Percentiles rank a stretch among this genome's conserved stretches.
Evolutionary conservation across 2,113 vertebrate genomes (phyloP).

Genomic region (Laterallus jamaicensis): DNA sequence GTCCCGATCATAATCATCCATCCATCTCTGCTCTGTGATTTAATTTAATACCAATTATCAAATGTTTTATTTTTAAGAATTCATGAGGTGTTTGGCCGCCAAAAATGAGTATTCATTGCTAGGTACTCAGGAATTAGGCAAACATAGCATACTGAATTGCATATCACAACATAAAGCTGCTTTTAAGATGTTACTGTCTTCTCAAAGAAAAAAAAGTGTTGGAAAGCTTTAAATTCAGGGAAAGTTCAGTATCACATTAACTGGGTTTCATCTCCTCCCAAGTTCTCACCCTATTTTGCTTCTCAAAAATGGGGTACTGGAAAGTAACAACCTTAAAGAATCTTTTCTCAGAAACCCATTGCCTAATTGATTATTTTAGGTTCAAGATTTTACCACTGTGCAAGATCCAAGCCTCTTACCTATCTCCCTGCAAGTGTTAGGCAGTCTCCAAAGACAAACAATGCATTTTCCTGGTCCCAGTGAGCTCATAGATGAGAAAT

Average conservation of each 20-base stretch:
- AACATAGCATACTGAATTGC: neutral
- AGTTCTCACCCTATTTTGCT: neutral
- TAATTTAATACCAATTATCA: constrained; percentile 12
- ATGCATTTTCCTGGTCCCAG: neutral
- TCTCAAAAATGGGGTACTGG: neutral
- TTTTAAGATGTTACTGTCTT: neutral
- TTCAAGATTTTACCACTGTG: neutral
- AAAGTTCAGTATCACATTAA: neutral
- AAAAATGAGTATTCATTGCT: neutral
- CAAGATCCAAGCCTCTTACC: neutral
- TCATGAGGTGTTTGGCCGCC: neutral
- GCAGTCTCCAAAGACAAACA: neutral
- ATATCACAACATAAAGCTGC: neutral
- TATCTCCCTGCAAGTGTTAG: neutral
- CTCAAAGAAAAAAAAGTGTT: neutral
- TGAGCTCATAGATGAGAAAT: neutral
- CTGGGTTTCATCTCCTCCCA: neutral
- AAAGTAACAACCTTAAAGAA: neutral
- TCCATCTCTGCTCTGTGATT: neutral
- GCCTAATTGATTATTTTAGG: neutral
- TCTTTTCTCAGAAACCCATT: neutral
- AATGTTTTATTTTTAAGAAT: constrained; percentile 29
- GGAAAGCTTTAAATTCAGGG: neutral
- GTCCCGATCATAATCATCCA: neutral
- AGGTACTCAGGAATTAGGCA: constrained; percentile 1